Conservation (phyloP, 2,888 invertebrate species). For the Drosophila longiperda region DNA sequence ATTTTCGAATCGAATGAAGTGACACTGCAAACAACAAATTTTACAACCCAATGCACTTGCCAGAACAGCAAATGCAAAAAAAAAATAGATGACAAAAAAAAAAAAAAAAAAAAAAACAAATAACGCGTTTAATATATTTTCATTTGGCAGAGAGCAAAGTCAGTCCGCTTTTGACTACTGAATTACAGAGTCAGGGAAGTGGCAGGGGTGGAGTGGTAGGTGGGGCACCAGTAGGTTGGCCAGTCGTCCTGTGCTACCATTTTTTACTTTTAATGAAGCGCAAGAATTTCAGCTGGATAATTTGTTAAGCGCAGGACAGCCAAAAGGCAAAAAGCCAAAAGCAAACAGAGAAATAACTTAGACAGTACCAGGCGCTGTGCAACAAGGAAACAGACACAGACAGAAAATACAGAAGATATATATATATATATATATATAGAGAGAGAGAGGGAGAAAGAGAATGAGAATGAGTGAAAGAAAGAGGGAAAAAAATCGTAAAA, state of each 20-base stretch:
- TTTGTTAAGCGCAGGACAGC: slow-evolving; percentile 78
- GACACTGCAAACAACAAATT: slow-evolving; percentile 69
- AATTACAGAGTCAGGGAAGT: slow-evolving; percentile 37
- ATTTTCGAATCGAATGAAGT: slow-evolving; percentile 50
- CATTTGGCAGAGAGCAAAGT: slow-evolving; percentile 56
- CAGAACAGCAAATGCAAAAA: slow-evolving; percentile 33
- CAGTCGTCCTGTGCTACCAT: slow-evolving; percentile 63
- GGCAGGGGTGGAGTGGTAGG: neutral
- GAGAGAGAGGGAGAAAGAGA: neutral
- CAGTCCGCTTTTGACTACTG: slow-evolving; percentile 56
- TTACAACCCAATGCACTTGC: slow-evolving; percentile 71
- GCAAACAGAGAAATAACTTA: slow-evolving; percentile 59
- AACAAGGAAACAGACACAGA: slow-evolving; percentile 47
- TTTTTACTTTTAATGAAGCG: slow-evolving; percentile 83
- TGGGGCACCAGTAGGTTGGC: slow-evolving; percentile 12
- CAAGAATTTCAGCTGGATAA: slow-evolving; percentile 82
- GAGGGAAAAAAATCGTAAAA: slow-evolving; percentile 8
- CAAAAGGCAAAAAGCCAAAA: slow-evolving; percentile 76
- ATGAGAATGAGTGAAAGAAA: slow-evolving; percentile 3
- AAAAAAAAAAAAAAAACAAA: slow-evolving; percentile 59
- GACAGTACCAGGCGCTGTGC: slow-evolving; percentile 57
- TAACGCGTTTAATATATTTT: slow-evolving; percentile 79
- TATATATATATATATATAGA: too few relatives aligned
- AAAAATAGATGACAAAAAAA: slow-evolving; percentile 9
- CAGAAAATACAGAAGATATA: neutral